Percentiles rank a stretch among this genome's conserved stretches.
phyloP scores from a whole-genome alignment of 1,140 invertebrate genomes.

The Neelides sp. region DNA sequence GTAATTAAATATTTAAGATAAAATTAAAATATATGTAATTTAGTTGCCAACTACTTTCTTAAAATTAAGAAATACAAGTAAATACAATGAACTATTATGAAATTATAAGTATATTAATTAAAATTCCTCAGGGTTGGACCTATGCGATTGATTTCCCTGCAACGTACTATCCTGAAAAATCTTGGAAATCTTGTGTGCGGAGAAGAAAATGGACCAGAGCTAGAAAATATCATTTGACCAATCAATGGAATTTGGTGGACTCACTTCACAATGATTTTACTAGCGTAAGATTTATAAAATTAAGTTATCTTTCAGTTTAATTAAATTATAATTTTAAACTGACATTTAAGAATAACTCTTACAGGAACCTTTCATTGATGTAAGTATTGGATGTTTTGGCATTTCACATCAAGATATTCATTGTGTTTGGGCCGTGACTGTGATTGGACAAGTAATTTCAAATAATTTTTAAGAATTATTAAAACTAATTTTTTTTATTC shows the following conservation, averaged over 20 bases:
- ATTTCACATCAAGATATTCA: slow-evolving; percentile 57
- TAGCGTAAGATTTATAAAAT: background rate
- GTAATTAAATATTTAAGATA: background rate
- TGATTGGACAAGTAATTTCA: slow-evolving; percentile 58
- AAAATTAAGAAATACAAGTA: slow-evolving; percentile 1
- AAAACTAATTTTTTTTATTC: slow-evolving; percentile 16
- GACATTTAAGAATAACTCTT: no score
- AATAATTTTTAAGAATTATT: slow-evolving; percentile 6
- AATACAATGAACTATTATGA: background rate
- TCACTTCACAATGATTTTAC: slow-evolving; percentile 71
- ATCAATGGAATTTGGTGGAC: slow-evolving; percentile 81
- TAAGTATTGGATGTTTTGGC: slow-evolving; percentile 68
- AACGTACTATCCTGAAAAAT: slow-evolving; percentile 64
- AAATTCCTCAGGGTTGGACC: slow-evolving; percentile 59
- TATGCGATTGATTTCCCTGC: slow-evolving; percentile 86
- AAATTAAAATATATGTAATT: background rate
- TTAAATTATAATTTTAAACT: slow-evolving; percentile 9
- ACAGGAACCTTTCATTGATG: slow-evolving; percentile 65
- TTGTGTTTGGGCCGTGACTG: slow-evolving; percentile 80
- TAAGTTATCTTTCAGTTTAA: background rate
- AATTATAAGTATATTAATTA: background rate
- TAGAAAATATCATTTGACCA: slow-evolving; percentile 70
- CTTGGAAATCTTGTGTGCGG: slow-evolving; percentile 82
- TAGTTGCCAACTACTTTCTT: no score
- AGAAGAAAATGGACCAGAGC: slow-evolving; percentile 78